These are phyloP conservation scores for Mormyrops attenuatus DNA, from an alignment of 2,797 vertebrate species.

Conservation along the genomic window DNA sequence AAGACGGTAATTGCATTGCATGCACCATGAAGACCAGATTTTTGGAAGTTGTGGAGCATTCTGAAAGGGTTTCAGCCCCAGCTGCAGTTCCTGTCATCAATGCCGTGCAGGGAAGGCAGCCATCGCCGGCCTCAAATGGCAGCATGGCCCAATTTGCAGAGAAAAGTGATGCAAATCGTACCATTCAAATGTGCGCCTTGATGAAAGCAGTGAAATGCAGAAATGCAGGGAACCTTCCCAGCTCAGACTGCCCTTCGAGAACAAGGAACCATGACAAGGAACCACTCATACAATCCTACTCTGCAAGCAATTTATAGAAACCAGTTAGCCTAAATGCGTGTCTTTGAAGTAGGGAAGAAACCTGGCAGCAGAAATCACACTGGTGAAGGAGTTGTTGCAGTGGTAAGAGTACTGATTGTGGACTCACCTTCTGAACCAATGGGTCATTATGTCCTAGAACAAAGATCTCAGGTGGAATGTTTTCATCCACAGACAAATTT, in stretches of 20 bases:
- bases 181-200: constrained; percentile 7
- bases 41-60: neutral
- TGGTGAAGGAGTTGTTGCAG: neutral
- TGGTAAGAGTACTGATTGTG: neutral
- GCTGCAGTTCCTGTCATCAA: neutral
- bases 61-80: neutral
- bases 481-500: constrained; percentile 22
- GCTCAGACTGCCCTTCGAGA: neutral
- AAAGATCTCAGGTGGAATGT: constrained; percentile 33
- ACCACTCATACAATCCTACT: neutral
- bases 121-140: neutral
- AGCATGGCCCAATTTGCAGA: neutral
- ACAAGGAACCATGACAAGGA: neutral
- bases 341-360: neutral
- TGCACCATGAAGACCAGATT: neutral
- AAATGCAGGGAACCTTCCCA: neutral
- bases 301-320: neutral
- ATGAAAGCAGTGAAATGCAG: neutral
- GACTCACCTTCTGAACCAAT: constrained; percentile 61
- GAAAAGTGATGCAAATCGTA: neutral
- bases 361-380: neutral
- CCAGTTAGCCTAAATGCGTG: neutral
- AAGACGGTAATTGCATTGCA: constrained; percentile 38
- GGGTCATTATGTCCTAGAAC: constrained; percentile 25
- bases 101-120: neutral